These are phyloP conservation scores for Drosophila antonietae DNA, from an alignment of 2,888 invertebrate species.

Conservation along the genomic window DNA sequence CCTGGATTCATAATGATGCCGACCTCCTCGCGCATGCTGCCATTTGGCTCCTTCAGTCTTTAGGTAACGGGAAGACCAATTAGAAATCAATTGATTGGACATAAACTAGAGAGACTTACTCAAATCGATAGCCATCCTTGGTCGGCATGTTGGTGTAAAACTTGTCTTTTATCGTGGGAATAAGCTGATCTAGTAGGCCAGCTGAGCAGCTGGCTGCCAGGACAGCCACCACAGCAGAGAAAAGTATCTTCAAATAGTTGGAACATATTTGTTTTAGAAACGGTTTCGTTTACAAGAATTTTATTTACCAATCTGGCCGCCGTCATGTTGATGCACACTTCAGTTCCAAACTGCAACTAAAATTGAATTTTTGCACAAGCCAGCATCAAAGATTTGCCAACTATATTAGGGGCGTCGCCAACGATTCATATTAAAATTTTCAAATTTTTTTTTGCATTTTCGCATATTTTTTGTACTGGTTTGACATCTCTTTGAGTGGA, in stretches of 20 bases:
- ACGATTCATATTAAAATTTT: conserved; percentile 12
- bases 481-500: conserved; percentile 18
- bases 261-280: background rate
- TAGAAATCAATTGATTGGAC: background rate
- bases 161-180: conserved; percentile 72
- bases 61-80: background rate
- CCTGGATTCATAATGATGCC: conserved; percentile 83
- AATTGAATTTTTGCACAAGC: conserved; percentile 39
- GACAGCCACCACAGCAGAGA: conserved; percentile 63
- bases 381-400: conserved; percentile 63
- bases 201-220: conserved; percentile 71
- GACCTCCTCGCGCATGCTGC: conserved; percentile 82
- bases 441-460: background rate
- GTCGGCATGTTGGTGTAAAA: conserved; percentile 74
- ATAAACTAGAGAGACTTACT: conserved; percentile 59
- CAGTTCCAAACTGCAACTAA: conserved; percentile 79
- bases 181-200: conserved; percentile 71
- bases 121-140: conserved; percentile 82
- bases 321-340: conserved; percentile 73
- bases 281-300: conserved; percentile 5
- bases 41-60: conserved; percentile 81
- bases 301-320: conserved; percentile 72
- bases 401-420: conserved; percentile 34
- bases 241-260: conserved; percentile 55
- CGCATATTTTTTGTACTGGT: background rate